Evolutionary conservation across 2,797 vertebrate genomes (phyloP).

Genomic region (Galago senegalensis): DNA sequence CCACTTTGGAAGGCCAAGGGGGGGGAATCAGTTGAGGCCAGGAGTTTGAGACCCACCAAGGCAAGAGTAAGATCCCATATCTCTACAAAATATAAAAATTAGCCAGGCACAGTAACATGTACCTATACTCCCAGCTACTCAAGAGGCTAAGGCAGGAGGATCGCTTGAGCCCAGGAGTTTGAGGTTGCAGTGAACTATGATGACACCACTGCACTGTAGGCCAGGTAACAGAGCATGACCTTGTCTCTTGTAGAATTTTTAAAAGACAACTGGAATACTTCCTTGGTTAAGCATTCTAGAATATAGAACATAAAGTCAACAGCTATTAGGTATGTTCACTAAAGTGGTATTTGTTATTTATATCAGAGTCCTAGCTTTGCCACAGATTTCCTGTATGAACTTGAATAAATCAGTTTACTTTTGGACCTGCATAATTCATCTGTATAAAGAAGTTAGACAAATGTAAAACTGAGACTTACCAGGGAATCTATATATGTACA

Average conservation of each 20-base stretch:
- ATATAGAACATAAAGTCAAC: not conserved
- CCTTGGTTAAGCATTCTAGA: conserved; percentile 8
- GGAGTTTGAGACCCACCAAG: too few species aligned
- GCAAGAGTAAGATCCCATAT: too few species aligned
- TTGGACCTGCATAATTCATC: conserved; percentile 4
- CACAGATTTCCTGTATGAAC: conserved; percentile 17
- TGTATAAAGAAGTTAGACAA: conserved; percentile 36
- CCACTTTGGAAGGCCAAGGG: too few species aligned
- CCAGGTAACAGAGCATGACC: too few species aligned
- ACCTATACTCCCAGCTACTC: too few species aligned
- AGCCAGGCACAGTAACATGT: too few species aligned
- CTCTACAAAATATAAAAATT: too few species aligned
- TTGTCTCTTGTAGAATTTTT: not conserved
- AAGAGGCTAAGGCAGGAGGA: too few species aligned
- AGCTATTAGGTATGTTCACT: not conserved
- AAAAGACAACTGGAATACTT: not conserved
- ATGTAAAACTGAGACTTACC: conserved; percentile 17
- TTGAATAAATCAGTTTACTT: not conserved
- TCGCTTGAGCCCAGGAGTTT: too few species aligned
- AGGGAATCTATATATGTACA: not conserved
- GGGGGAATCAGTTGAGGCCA: too few species aligned
- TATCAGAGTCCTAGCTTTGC: conserved; percentile 5
- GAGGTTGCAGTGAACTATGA: too few species aligned
- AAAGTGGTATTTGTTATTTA: not conserved
- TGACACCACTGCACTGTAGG: too few species aligned